Evolutionary conservation across 1,140 invertebrate species (phyloP).

Genomic region (Drosophila setifemur): DNA sequence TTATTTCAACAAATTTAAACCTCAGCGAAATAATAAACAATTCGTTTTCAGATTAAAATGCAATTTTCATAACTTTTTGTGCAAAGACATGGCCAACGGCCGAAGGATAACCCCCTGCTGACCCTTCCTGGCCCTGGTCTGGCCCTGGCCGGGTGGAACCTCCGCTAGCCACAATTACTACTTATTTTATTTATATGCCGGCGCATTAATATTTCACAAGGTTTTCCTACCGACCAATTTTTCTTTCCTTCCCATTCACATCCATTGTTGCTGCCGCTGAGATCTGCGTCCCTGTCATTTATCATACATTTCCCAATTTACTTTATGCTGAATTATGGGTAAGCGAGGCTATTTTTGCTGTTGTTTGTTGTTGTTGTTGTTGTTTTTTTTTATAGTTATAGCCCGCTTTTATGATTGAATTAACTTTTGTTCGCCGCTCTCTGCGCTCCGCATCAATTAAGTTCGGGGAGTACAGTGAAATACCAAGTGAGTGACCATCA

Average conservation of each 20-base stretch:
- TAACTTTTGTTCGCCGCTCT: constrained; percentile 47
- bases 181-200: constrained; percentile 80
- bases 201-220: constrained; percentile 78
- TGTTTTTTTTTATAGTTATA: constrained; percentile 52
- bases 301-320: constrained; percentile 65
- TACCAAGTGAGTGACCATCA: not conserved
- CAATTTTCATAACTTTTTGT: constrained; percentile 81
- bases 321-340: constrained; percentile 42
- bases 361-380: not conserved
- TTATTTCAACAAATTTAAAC: constrained; percentile 81
- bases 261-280: constrained; percentile 8
- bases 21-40: constrained; percentile 81
- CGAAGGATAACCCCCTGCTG: not conserved
- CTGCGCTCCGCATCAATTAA: constrained; percentile 48
- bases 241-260: constrained; percentile 31
- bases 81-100: constrained; percentile 49
- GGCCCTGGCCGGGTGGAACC: constrained; percentile 26
- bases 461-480: not conserved
- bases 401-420: constrained; percentile 66
- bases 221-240: constrained; percentile 51
- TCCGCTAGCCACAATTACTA: constrained; percentile 67
- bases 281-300: constrained; percentile 45
- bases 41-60: constrained; percentile 81
- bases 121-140: not conserved
- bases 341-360: constrained; percentile 4